These are phyloP conservation scores for Molorchus minor DNA, from an alignment of 2,888 invertebrate species.

Conservation along the genomic window DNA sequence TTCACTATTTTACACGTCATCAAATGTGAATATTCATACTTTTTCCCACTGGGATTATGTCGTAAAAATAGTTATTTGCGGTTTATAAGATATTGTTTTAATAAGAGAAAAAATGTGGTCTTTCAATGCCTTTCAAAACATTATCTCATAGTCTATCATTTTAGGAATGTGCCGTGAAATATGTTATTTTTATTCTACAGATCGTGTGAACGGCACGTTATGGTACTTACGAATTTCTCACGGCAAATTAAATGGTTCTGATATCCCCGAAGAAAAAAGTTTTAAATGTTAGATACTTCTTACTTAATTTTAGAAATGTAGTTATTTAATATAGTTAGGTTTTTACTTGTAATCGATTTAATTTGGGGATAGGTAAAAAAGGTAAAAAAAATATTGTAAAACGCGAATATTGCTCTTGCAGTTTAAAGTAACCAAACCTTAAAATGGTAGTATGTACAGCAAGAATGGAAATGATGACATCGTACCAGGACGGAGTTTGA, in stretches of 20 bases:
- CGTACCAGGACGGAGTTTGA: too few species aligned
- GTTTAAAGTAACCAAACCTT: too few species aligned
- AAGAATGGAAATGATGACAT: too few species aligned
- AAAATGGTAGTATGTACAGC: too few species aligned
- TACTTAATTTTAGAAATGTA: conserved; percentile 3
- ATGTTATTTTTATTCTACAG: conserved; percentile 10
- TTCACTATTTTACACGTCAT: too few species aligned
- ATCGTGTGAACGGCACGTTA: conserved; percentile 18
- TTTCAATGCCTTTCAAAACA: neutral
- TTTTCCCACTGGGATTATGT: too few species aligned
- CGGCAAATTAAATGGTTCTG: conserved; percentile 16
- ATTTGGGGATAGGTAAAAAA: too few species aligned
- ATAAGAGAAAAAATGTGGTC: neutral
- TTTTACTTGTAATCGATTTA: conserved; percentile 3
- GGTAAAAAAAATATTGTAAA: too few species aligned
- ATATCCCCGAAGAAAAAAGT: conserved; percentile 13
- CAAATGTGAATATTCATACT: too few species aligned
- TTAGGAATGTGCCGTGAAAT: conserved; percentile 15
- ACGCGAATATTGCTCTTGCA: too few species aligned
- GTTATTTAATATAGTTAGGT: neutral
- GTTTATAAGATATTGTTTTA: neutral
- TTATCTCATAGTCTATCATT: conserved; percentile 4
- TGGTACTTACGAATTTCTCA: conserved; percentile 22
- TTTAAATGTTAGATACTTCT: conserved; percentile 6
- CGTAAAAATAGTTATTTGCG: too few species aligned